Evolutionary conservation across 1,140 invertebrate species (phyloP).

Genomic region (Homalodisca vitripennis): DNA sequence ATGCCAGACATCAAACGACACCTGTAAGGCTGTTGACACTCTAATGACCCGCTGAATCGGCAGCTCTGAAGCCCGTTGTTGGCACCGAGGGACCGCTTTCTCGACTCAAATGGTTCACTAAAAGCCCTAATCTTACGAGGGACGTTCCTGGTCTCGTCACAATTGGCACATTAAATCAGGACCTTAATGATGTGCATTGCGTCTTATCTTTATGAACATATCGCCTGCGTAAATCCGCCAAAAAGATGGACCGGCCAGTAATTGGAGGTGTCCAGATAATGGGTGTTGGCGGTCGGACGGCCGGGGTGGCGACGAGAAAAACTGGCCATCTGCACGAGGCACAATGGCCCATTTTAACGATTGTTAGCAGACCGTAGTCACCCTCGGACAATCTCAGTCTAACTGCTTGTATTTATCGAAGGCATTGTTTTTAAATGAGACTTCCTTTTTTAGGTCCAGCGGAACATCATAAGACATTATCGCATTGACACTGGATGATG

Average conservation of each 20-base stretch:
- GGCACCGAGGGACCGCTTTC: no score
- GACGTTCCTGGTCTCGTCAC: neutral
- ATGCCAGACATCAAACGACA: no score
- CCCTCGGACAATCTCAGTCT: neutral
- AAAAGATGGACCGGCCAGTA: neutral
- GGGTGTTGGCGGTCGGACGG: neutral
- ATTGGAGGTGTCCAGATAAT: no score
- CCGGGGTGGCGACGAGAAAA: neutral
- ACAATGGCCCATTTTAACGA: conserved; percentile 19
- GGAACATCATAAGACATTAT: no score
- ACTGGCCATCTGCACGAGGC: neutral
- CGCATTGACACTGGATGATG: no score
- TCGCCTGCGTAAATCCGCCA: neutral
- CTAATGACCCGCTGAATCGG: no score
- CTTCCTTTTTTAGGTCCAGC: no score
- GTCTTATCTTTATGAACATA: neutral
- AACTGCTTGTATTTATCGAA: conserved; percentile 8
- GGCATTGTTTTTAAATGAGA: neutral
- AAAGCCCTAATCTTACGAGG: conserved; percentile 4
- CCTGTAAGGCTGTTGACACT: no score
- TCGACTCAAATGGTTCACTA: neutral
- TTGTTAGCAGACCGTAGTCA: neutral
- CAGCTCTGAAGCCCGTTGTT: no score
- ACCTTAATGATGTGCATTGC: neutral
- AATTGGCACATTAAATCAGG: conserved; percentile 16